A percentile compares a stretch with the other conserved stretches of the same genome.
Evolutionary conservation across 2,888 invertebrate genomes (phyloP).

Genomic region (Dolichomitus sp.): DNA sequence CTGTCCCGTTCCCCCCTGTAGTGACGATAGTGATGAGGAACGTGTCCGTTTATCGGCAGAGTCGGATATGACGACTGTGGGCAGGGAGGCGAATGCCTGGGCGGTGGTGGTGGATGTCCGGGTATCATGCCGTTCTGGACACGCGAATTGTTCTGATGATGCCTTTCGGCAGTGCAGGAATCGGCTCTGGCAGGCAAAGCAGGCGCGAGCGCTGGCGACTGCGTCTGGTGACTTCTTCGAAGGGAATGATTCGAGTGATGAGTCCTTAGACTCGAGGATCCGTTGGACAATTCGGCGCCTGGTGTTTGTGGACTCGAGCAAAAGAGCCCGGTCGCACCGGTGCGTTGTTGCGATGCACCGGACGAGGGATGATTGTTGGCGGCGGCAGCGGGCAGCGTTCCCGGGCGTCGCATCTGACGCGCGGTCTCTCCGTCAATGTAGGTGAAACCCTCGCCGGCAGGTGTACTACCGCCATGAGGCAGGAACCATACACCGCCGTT

Average conservation of each 20-base stretch:
- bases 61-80: slow-evolving; percentile 81
- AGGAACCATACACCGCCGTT: slow-evolving; percentile 92
- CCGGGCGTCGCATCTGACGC: slow-evolving; percentile 87
- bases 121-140: slow-evolving; percentile 65
- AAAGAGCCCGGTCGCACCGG: slow-evolving; percentile 57
- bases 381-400: slow-evolving; percentile 81
- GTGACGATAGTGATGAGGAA: slow-evolving; percentile 80
- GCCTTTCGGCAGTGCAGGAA: slow-evolving; percentile 69
- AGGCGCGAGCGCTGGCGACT: slow-evolving; percentile 65
- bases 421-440: slow-evolving; percentile 91
- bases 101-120: slow-evolving; percentile 65
- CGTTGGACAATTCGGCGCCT: slow-evolving; percentile 48
- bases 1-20: slow-evolving; percentile 76
- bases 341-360: slow-evolving; percentile 63
- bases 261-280: slow-evolving; percentile 49
- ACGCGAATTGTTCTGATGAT: slow-evolving; percentile 57
- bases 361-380: slow-evolving; percentile 67
- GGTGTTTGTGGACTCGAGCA: slow-evolving; percentile 59
- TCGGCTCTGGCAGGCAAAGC: slow-evolving; percentile 76
- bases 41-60: slow-evolving; percentile 82
- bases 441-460: slow-evolving; percentile 91
- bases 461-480: slow-evolving; percentile 89
- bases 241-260: slow-evolving; percentile 78
- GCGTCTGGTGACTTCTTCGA: slow-evolving; percentile 67
- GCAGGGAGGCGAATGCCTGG: slow-evolving; percentile 71